Evolutionary conservation across 2,888 invertebrate genomes (phyloP), one percentile per base, ranked within the genome.

Genomic region (Scaeva pyrastri): DNA sequence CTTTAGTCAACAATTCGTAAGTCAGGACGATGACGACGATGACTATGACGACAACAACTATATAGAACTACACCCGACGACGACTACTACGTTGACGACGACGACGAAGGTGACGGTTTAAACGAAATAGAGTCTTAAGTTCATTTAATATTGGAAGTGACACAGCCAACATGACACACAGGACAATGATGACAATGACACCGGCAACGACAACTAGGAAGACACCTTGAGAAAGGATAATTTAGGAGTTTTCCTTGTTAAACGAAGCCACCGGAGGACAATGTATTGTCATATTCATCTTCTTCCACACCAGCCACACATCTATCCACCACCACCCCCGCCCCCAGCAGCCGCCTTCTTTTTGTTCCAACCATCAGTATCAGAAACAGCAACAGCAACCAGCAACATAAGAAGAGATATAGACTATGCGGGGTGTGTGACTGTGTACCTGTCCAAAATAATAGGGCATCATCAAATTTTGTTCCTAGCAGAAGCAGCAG

Each of bases 151-250:
- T 74, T 77, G 82, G 82, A 86, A 86, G 77, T 82, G 82, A 86
- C 82, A 81, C 75, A 75, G 80, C 75, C 81, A 86, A 86, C 76
- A 86, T 77, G 82, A 81, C 82, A 82, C 77, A 77, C 43, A 82
- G 77, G 43, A 81, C 81, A 81, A 86, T 80, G 76, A 80, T 64
- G 85, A 72, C 81, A 77, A 78, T 77, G 85, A 80, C 85, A 76
- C 76, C 73, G 76, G 77, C 73, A 60, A 68, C 39, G 45, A 73
- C 74, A 50, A 71, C 66, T 56, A 23, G 60, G 73, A 73, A 77
- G 62, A 76, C 84, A 80, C 86, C 86, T 86, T 86, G 82, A 78
- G 86, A 74, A 86, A 86, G 86, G 82, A 86, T 86, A 86, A 86
- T 82, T 86, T 82, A 82, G 82, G 82, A 77, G 82, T 78, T 82